These are phyloP conservation scores for Cheilosia scutellata DNA, from an alignment of 2,888 invertebrate species.

Conservation along the genomic window DNA sequence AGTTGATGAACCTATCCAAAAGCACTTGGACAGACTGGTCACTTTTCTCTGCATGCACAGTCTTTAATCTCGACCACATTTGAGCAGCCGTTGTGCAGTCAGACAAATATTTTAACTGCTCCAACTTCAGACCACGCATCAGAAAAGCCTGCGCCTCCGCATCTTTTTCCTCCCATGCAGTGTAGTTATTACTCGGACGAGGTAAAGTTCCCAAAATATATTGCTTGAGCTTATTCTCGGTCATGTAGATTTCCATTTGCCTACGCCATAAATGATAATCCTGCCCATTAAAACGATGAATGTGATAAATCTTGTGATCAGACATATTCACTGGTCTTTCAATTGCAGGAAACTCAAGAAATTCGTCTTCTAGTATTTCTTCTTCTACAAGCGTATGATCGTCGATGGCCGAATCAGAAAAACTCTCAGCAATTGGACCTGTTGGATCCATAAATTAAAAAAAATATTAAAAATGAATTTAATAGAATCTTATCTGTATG, in stretches of 20 bases:
- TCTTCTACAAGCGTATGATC: constrained; percentile 1
- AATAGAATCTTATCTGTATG: neutral
- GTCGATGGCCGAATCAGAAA: constrained; percentile 5
- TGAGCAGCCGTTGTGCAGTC: constrained; percentile 60
- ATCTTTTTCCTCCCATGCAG: constrained; percentile 68
- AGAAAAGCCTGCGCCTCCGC: constrained; percentile 71
- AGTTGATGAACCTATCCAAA: constrained; percentile 56
- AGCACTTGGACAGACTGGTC: constrained; percentile 49
- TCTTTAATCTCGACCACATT: constrained; percentile 54
- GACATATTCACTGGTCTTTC: constrained; percentile 37
- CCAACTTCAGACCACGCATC: constrained; percentile 65
- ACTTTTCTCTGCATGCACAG: constrained; percentile 56
- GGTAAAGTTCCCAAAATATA: constrained; percentile 63
- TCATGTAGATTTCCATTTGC: constrained; percentile 71
- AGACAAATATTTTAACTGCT: constrained; percentile 69
- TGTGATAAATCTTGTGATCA: constrained; percentile 56
- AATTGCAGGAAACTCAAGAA: neutral
- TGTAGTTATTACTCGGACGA: constrained; percentile 30
- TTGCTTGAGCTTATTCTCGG: constrained; percentile 66
- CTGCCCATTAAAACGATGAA: constrained; percentile 60
- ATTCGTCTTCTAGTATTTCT: neutral
- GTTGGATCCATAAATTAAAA: neutral
- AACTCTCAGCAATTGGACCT: neutral
- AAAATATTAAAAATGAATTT: neutral
- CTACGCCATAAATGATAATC: constrained; percentile 55